phyloP scores from a whole-genome alignment of 2,888 invertebrate genomes.

The Schizotus pectinicornis region DNA sequence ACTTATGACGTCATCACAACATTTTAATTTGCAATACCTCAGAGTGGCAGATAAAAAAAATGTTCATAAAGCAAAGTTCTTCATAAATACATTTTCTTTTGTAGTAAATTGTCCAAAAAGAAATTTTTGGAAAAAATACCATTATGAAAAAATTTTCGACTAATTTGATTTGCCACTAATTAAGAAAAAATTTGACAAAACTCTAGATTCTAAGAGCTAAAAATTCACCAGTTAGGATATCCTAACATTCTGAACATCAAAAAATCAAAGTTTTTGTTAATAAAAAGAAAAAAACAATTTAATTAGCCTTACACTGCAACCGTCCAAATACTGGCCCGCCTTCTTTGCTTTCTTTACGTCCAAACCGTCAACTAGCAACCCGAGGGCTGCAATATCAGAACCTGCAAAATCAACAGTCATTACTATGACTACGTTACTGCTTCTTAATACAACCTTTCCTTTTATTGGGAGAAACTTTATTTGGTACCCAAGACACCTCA shows the following conservation, averaged over 20 bases:
- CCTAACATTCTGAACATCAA: neutral
- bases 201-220: no score
- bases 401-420: slow-evolving; percentile 17
- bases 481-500: slow-evolving; percentile 11
- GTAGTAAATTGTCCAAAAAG: no score
- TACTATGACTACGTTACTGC: neutral
- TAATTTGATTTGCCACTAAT: no score
- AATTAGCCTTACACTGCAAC: slow-evolving; percentile 73
- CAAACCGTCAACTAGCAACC: slow-evolving; percentile 55
- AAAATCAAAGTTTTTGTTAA: slow-evolving; percentile 40
- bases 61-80: no score
- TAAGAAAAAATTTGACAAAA: no score
- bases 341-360: slow-evolving; percentile 72
- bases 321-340: slow-evolving; percentile 85
- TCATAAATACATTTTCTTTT: no score
- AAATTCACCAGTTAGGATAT: no score
- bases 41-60: no score
- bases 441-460: slow-evolving; percentile 24
- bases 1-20: no score
- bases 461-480: slow-evolving; percentile 20
- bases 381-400: slow-evolving; percentile 31
- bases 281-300: slow-evolving; percentile 29
- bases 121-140: no score
- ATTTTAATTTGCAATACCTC: no score
- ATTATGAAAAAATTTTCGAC: no score